Percentiles rank a stretch among this genome's conserved stretches.
These are phyloP conservation scores for Dolichoris vasculosae DNA, from an alignment of 1,140 invertebrate genomes.

Conservation along the genomic window DNA sequence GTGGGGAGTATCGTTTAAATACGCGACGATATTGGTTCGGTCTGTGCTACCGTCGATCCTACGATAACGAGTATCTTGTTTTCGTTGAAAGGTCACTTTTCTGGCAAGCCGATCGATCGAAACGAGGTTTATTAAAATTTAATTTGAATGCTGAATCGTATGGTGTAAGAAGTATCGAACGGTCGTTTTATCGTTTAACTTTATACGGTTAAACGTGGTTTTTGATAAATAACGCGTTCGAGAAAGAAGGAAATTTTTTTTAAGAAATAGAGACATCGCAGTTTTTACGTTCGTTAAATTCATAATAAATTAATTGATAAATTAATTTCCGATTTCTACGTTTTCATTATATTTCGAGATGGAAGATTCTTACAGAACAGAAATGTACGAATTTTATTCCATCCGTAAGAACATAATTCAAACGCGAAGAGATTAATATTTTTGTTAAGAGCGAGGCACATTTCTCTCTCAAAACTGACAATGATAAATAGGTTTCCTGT, in stretches of 20 bases:
- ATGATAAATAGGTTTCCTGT: constrained; percentile 27
- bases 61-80: background rate
- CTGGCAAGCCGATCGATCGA: background rate
- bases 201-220: too few species aligned
- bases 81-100: background rate
- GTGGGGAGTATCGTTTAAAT: background rate
- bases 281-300: too few species aligned
- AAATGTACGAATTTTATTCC: background rate
- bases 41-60: background rate
- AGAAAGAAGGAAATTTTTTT: too few species aligned
- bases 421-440: constrained; percentile 44
- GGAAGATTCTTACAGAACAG: background rate
- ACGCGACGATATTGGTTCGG: background rate
- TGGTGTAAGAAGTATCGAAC: too few species aligned
- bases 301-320: too few species aligned
- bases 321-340: background rate
- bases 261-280: too few species aligned
- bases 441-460: constrained; percentile 35
- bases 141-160: too few species aligned
- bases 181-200: too few species aligned
- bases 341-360: background rate
- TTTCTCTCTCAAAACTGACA: constrained; percentile 39
- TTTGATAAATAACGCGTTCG: too few species aligned
- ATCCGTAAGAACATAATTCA: constrained; percentile 21
- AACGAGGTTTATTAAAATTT: background rate